phyloP scores from a whole-genome alignment of 2,113 vertebrate species.

The Dasyurus viverrinus region DNA sequence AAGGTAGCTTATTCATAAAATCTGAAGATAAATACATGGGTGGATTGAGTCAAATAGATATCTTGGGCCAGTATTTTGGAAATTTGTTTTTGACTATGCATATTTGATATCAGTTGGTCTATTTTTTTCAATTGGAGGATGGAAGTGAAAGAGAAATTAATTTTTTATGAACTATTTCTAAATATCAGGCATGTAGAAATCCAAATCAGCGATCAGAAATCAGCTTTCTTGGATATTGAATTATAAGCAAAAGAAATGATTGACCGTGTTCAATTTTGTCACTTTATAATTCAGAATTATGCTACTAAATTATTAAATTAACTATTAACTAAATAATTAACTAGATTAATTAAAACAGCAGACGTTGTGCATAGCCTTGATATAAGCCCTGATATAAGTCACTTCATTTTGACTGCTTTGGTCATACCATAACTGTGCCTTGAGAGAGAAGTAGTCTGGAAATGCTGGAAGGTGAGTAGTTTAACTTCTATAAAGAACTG shows the following conservation, averaged over 20 bases:
- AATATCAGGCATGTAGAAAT: not conserved
- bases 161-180: not conserved
- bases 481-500: not conserved
- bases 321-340: too few relatives aligned
- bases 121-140: not conserved
- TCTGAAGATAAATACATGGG: not conserved
- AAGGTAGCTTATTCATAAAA: not conserved
- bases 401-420: not conserved
- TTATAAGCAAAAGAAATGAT: not conserved
- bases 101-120: not conserved
- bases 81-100: not conserved
- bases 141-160: not conserved
- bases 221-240: not conserved
- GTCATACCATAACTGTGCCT: conserved; percentile 28
- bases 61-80: too few relatives aligned
- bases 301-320: too few relatives aligned
- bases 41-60: not conserved
- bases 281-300: not conserved
- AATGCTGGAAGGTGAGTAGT: conserved; percentile 1
- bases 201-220: not conserved
- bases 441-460: not conserved
- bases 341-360: too few relatives aligned
- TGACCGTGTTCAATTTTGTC: not conserved
- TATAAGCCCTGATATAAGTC: too few relatives aligned
- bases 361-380: too few relatives aligned